These are phyloP conservation scores for Perizoma flavofasciatum DNA, from an alignment of 2,888 invertebrate genomes.

Conservation along the genomic window DNA sequence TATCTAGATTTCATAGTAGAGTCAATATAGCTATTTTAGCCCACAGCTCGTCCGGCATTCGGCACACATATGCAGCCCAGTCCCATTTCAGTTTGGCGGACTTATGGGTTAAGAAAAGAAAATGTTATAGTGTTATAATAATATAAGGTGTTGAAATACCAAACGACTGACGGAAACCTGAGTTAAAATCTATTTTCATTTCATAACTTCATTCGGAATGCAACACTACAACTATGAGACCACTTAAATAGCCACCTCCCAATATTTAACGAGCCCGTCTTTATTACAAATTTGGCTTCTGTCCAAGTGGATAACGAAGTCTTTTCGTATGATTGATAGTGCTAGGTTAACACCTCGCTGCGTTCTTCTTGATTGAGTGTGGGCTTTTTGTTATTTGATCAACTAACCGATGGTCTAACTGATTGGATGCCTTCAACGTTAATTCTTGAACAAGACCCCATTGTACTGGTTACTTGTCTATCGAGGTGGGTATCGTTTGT, in stretches of 20 bases:
- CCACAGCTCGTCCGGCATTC: too few species aligned
- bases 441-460: slow-evolving; percentile 74
- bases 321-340: slow-evolving; percentile 73
- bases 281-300: slow-evolving; percentile 77
- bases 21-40: too few species aligned
- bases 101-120: too few species aligned
- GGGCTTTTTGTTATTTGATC: slow-evolving; percentile 80
- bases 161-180: slow-evolving; percentile 10
- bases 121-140: background rate
- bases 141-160: slow-evolving; percentile 10
- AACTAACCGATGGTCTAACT: slow-evolving; percentile 73
- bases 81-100: too few species aligned
- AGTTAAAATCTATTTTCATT: slow-evolving; percentile 40
- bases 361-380: slow-evolving; percentile 78
- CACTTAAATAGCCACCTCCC: slow-evolving; percentile 61
- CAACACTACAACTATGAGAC: slow-evolving; percentile 39
- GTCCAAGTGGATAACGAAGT: slow-evolving; percentile 71
- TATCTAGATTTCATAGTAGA: too few species aligned
- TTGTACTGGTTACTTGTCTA: slow-evolving; percentile 54
- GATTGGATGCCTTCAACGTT: slow-evolving; percentile 75
- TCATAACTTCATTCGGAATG: slow-evolving; percentile 38
- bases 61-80: too few species aligned
- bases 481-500: slow-evolving; percentile 18
- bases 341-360: slow-evolving; percentile 77
- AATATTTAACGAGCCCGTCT: slow-evolving; percentile 73